Percentiles rank a stretch among this genome's conserved stretches.
Conservation (phyloP, 2,888 invertebrate genomes). For the Acronicta alni region DNA sequence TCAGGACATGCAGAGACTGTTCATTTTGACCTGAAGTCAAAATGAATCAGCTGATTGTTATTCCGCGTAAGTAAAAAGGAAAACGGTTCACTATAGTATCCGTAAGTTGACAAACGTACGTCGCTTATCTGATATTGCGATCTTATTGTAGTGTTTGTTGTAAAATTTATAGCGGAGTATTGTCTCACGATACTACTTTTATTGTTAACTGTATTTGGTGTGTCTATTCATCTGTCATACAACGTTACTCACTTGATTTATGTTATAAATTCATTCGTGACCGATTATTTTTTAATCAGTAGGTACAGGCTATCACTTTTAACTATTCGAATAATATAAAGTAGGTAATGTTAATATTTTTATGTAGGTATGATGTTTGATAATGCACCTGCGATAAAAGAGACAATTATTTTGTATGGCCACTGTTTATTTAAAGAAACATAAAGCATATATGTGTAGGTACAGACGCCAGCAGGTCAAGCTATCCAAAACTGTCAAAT, state of each 20-base stretch:
- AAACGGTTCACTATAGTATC: slow-evolving; percentile 30
- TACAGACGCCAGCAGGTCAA: too few species aligned
- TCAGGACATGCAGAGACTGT: slow-evolving; percentile 27
- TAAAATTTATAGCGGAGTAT: slow-evolving; percentile 47
- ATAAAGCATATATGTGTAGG: too few species aligned
- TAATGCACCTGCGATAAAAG: too few species aligned
- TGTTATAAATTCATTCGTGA: slow-evolving; percentile 30
- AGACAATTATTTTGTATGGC: too few species aligned
- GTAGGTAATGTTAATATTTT: too few species aligned
- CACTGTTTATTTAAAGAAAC: too few species aligned
- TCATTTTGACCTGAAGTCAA: slow-evolving; percentile 33
- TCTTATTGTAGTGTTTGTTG: slow-evolving; percentile 43
- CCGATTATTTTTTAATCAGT: slow-evolving; percentile 34
- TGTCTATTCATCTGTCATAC: slow-evolving; percentile 46
- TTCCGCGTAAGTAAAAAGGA: slow-evolving; percentile 39
- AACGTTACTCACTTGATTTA: slow-evolving; percentile 37
- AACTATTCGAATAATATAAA: too few species aligned
- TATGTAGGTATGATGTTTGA: too few species aligned
- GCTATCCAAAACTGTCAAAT: too few species aligned
- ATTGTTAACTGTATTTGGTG: slow-evolving; percentile 47
- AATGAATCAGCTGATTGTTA: slow-evolving; percentile 38
- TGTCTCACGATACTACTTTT: slow-evolving; percentile 36
- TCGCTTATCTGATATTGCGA: slow-evolving; percentile 49
- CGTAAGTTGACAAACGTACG: slow-evolving; percentile 21
- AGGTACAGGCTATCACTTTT: background rate